Base-by-base conservation (phyloP, 2,113 vertebrate species). In the Rhipidura dahli region DNA sequence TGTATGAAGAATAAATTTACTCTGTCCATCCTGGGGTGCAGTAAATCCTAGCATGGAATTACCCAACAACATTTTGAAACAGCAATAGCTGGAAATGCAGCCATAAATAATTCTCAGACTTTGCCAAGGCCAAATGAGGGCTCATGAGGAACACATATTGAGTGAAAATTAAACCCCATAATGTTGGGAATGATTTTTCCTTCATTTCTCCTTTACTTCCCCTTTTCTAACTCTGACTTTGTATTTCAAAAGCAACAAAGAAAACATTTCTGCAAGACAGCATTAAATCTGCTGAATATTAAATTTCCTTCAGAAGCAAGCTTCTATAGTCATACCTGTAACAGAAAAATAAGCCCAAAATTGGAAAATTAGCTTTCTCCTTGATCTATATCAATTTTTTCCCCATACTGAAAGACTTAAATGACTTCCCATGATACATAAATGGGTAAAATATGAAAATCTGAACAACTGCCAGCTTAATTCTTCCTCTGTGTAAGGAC, bases 261-360 rank as follows among this genome's bases (percentile, higher is more conserved):
- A 81, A 90, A 90, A 47, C 4, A 53, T 54, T 95, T 85, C 54
- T 92, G 40, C n/a, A 87, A 68, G 50, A 49, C 20, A 76, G 56
- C 26, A 65, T 45, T 93, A 84, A 77, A 84, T 94, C 53, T 89
- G 50, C 49, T 76, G 65, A 80, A 94, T 80, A 91, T 87, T 71
- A 94, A 59, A 26, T 92, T 93, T 88, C 61, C 54, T 73, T 94
- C n/a, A 75, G 45, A 92, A 71, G 37, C 65, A 89, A 93, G 93
- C 90, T 89, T 90, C 63, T 71, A 3, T 39, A 87, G 88, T 87
- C 83, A 91, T 65, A 95, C 80, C 86, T 91, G 91, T 91, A 93
- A 92, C 37, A 91, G 53, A 89, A 96, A 94, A 89, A 78, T 85
- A 84, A 83, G 27, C 17, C 68, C 87, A 13, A 85, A 88, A 91